Evolutionary conservation across 2,113 vertebrate species (phyloP).

Genomic region (Myiozetetes cayanensis): DNA sequence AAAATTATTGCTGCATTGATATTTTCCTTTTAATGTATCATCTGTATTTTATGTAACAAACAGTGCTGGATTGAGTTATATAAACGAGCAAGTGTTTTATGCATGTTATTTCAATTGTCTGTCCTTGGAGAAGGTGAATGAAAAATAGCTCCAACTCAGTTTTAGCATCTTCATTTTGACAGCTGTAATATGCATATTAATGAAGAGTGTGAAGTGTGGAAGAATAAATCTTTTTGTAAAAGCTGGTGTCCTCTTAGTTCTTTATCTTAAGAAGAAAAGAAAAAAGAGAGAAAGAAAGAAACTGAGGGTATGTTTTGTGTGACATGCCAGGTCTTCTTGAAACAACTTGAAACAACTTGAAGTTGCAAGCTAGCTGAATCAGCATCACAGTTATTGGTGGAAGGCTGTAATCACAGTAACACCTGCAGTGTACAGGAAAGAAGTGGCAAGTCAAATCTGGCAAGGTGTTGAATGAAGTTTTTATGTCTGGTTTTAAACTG

Average conservation of each 20-base stretch:
- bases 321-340: background rate
- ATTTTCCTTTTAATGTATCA: background rate
- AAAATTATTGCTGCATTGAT: background rate
- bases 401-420: background rate
- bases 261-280: background rate
- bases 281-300: background rate
- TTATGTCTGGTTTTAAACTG: background rate
- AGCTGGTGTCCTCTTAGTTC: background rate
- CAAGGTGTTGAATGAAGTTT: background rate
- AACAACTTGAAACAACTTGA: background rate
- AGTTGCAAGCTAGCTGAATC: background rate
- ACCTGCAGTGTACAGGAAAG: background rate
- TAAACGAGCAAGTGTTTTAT: background rate
- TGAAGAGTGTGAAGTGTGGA: background rate
- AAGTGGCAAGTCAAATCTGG: background rate
- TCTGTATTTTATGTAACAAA: conserved; percentile 27
- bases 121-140: conserved; percentile 42
- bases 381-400: background rate
- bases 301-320: background rate
- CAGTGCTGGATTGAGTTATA: background rate
- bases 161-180: conserved; percentile 27
- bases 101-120: conserved; percentile 17
- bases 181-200: background rate
- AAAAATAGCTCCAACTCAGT: conserved; percentile 3
- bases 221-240: background rate